Base-by-base conservation (phyloP, 2,113 vertebrate species). In the Brachionichthys hirsutus region DNA sequence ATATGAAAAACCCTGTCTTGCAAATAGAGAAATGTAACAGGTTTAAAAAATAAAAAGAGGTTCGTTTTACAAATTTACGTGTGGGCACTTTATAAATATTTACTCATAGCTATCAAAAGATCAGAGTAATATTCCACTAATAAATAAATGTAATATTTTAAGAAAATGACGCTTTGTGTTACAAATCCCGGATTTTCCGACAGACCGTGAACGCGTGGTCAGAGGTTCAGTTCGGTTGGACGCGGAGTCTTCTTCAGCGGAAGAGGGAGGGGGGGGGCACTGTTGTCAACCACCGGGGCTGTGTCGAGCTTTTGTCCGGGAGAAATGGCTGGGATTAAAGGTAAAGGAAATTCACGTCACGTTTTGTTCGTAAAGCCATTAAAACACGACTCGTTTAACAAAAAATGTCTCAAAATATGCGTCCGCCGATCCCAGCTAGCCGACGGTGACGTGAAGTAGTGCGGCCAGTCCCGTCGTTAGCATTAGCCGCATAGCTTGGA, bases 241-340 rank as follows among this genome's bases (percentile, higher is more conserved):
- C 24, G 12, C 48, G 44, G 9, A n/a, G n/a, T n/a, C n/a, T n/a
- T n/a, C n/a, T n/a, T n/a, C 22, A 53, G 30, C 18, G 22, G 46
- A 54, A 52, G 51, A 67, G 62, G 69, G 61, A 65, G 70, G 54
- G 51, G 65, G 62, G 69, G 61, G 67, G 70, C 22, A 66, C 70
- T 84, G 75, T 86, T 88, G 67, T 86, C 72, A 76, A 73, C 47
- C 40, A 49, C 53, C 62, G 17, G 58, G 65, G 76, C 70, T 74
- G 70, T 43, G 83, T 73, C 73, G 54, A 75, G 81, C 75, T 84
- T 71, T 83, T 85, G 85, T 82, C 72, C 71, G 66, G 53, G 53
- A 75, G 74, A 85, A 75, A 92, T 92, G 91, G 91, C 91, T 55
- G 91, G 91, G 51, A 92, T 92, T 82, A 92, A 92, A 90, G 90